Evolutionary conservation across 1,140 invertebrate species (phyloP).

Genomic region (Belonocnema kinseyi): DNA sequence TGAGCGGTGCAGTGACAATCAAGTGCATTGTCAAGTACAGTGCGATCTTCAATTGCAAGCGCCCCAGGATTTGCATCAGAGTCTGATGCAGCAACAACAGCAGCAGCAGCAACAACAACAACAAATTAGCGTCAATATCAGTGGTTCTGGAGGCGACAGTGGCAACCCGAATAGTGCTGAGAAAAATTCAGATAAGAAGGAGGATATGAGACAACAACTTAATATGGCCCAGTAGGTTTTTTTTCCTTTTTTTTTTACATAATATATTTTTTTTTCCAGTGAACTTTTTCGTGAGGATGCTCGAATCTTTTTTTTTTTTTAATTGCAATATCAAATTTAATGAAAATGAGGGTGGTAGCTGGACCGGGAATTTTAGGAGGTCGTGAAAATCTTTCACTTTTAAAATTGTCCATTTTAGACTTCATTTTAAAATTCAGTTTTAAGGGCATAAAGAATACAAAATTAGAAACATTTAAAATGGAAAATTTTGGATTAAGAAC

Average conservation of each 20-base stretch:
- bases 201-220: slow-evolving; percentile 69
- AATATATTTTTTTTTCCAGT: background rate
- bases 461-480: no score
- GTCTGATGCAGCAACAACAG: slow-evolving; percentile 70
- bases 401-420: no score
- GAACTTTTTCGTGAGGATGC: no score
- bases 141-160: slow-evolving; percentile 60
- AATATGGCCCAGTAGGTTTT: slow-evolving; percentile 72
- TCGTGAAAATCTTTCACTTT: no score
- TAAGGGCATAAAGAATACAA: no score
- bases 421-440: no score
- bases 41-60: slow-evolving; percentile 72
- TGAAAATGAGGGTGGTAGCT: no score
- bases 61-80: slow-evolving; percentile 72
- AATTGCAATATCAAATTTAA: no score
- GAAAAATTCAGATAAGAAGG: slow-evolving; percentile 68
- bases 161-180: slow-evolving; percentile 61
- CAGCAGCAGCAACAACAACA: slow-evolving; percentile 71
- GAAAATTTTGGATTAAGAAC: no score
- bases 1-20: slow-evolving; percentile 70
- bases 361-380: no score
- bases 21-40: slow-evolving; percentile 73
- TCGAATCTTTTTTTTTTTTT: no score
- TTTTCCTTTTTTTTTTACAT: background rate
- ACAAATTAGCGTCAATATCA: slow-evolving; percentile 67